Percentiles rank a stretch among this genome's conserved stretches.
These are phyloP conservation scores for Melipona quadrifasciata DNA, from an alignment of 1,140 invertebrate genomes.

Conservation along the genomic window DNA sequence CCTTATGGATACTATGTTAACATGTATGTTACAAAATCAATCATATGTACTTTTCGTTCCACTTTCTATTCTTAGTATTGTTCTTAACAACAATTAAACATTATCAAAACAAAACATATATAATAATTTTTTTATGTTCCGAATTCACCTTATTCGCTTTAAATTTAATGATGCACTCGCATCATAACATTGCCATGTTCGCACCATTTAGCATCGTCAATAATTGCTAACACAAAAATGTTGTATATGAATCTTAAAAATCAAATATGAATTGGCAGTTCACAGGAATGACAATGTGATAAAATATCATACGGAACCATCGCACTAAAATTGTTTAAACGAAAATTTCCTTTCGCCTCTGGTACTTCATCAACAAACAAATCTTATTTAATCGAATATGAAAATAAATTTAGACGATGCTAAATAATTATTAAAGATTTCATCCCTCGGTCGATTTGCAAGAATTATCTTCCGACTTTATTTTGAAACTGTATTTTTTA, in stretches of 20 bases:
- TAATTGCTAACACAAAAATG: not conserved
- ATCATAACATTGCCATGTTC: not conserved
- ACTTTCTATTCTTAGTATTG: not conserved
- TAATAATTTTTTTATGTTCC: not conserved
- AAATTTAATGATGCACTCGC: not conserved
- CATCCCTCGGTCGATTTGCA: not conserved
- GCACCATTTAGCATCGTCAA: not conserved
- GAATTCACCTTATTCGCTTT: not conserved
- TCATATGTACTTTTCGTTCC: not conserved
- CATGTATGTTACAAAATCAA: not conserved
- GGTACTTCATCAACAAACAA: not conserved
- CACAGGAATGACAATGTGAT: slow-evolving; percentile 63
- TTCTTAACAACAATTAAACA: not conserved
- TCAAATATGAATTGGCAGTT: slow-evolving; percentile 56
- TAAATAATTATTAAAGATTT: not conserved
- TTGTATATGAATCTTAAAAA: slow-evolving; percentile 7
- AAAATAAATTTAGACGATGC: not conserved
- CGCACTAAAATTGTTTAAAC: not conserved
- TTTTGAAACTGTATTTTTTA: not conserved
- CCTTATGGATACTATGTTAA: not conserved
- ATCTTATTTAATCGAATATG: not conserved
- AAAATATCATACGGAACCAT: slow-evolving; percentile 7
- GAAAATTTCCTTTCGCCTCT: not conserved
- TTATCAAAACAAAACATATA: not conserved
- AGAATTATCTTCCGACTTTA: not conserved